Base-by-base conservation (phyloP, 2,888 invertebrate species). In the Gastrophysa polygoni region DNA sequence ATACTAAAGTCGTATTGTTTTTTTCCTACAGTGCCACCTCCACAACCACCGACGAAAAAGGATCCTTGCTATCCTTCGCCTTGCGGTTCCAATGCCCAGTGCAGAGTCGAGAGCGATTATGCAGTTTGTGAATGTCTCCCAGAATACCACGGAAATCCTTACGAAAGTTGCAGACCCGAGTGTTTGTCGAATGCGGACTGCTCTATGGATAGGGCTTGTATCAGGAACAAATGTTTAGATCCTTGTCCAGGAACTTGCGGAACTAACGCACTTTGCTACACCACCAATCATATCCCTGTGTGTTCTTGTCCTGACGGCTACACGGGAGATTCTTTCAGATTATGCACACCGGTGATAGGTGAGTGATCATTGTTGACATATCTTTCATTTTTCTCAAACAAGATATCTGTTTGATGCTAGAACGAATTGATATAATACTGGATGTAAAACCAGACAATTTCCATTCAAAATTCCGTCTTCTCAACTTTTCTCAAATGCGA, bases 101-200 rank as follows among this genome's bases (percentile, higher is more conserved):
- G 95, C 77, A 87, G 88, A 52, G 84, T 89, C 0, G 85, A 88
- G 71, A 90, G 90, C 68, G 85, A 85, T 21, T 85, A 87, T 18
- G 91, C 91, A 0, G 84, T 89, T 48, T 95, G 94, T 76, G 86
- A 89, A 71, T 94, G 93, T 79, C 82, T 89, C 59, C 85, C 87
- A 29, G 89, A 89, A 61, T 88, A 91, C 71, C 87, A 87, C 67
- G 92, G 92, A 18, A 91, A 91, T 79, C 91, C 92, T 0, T 90
- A 91, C 77, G 87, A 89, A 66, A 87, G 87, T 46, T 91, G 91
- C 75, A 85, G 91, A 68, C 94, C 94, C 0, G 95, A 95, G 80
- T 95, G 95, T 78, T 83, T 95, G 1, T 88, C 90, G 32, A 95
- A 94, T 76, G 89, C 91, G 0, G 95, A 95, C 72, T 96, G 95